phyloP scores from a whole-genome alignment of 2,797 vertebrate genomes.

The Acrossocheilus fasciatus region DNA sequence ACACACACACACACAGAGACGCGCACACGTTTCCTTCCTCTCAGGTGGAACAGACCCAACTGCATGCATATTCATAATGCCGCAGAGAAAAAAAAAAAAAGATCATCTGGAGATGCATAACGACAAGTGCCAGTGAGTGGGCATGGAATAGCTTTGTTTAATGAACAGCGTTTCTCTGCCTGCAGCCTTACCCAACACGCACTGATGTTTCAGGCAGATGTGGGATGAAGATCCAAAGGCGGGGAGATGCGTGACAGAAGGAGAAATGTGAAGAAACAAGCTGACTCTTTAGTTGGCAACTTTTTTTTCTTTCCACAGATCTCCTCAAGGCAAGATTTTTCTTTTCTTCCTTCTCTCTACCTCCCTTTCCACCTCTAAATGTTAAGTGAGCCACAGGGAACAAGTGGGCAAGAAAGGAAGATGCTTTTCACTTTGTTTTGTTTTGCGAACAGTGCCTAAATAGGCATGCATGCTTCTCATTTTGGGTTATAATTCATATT shows the following conservation, averaged over 20 bases:
- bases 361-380: conserved; percentile 50
- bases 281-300: conserved; percentile 33
- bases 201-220: conserved; percentile 52
- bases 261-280: conserved; percentile 42
- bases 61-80: conserved; percentile 50
- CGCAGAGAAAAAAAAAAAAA: background rate
- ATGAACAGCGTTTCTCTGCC: conserved; percentile 46
- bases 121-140: conserved; percentile 28
- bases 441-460: conserved; percentile 8
- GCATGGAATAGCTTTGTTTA: conserved; percentile 47
- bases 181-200: conserved; percentile 44
- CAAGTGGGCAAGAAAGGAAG: conserved; percentile 57
- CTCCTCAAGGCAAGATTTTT: conserved; percentile 52
- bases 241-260: conserved; percentile 28
- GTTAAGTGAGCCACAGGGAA: conserved; percentile 59
- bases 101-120: conserved; percentile 39
- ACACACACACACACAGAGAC: background rate
- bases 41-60: conserved; percentile 42
- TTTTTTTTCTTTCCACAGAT: conserved; percentile 15
- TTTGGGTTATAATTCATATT: conserved; percentile 16
- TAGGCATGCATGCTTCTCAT: conserved; percentile 8
- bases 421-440: conserved; percentile 12
- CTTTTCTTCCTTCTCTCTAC: conserved; percentile 45
- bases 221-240: conserved; percentile 52
- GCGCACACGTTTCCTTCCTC: background rate